These are phyloP conservation scores for Linyphia triangularis DNA, from an alignment of 2,888 invertebrate species.

Conservation along the genomic window DNA sequence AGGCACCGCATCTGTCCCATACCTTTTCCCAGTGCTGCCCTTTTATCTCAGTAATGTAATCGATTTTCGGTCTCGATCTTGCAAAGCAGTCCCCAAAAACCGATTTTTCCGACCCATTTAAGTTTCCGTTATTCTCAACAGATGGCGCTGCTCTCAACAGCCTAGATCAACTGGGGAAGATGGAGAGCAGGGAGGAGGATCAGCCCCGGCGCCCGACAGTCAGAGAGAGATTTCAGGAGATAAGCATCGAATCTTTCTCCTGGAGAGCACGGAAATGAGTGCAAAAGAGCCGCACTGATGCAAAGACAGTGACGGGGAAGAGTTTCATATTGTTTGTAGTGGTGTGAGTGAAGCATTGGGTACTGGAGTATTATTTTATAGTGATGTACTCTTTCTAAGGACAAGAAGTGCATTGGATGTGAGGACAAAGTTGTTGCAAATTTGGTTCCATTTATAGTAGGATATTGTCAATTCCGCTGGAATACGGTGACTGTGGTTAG, in stretches of 20 bases:
- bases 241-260: background rate
- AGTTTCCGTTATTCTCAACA: background rate
- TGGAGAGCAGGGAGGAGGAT: slow-evolving; percentile 4
- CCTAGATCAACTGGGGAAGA: slow-evolving; percentile 6
- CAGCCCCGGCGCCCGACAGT: slow-evolving; percentile 16
- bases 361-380: background rate
- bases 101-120: no score
- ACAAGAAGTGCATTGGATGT: no score
- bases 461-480: no score
- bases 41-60: no score
- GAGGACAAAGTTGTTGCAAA: no score
- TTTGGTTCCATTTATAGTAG: no score
- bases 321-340: background rate
- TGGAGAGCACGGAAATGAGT: background rate
- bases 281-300: background rate
- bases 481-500: no score
- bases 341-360: background rate
- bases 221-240: background rate
- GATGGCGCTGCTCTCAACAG: slow-evolving; percentile 57
- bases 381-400: no score
- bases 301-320: background rate
- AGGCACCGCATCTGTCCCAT: no score
- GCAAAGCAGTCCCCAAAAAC: no score
- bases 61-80: no score
- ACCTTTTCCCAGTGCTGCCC: no score